These are phyloP conservation scores for Aurelia coerulea DNA, from an alignment of 30 jellyfish, hydroid and myxozoan genomes.

Conservation along the genomic window DNA sequence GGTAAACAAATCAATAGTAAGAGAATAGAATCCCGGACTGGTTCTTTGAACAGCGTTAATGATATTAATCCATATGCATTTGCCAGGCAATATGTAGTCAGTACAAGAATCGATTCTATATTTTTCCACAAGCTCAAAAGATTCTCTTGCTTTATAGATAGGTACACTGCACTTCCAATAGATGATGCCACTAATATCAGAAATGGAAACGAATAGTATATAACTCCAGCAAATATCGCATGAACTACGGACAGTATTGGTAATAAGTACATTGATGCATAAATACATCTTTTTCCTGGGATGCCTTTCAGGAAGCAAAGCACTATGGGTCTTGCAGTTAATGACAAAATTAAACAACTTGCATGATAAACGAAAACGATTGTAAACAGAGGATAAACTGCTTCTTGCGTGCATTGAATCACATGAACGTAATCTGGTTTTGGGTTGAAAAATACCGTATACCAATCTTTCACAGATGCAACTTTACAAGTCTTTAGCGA, in stretches of 20 bases:
- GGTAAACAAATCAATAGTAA: conserved; percentile 77
- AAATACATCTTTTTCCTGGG: conserved; percentile 60
- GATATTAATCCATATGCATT: conserved; percentile 92
- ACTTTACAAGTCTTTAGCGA: conserved; percentile 68
- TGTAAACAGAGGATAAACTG: conserved; percentile 89
- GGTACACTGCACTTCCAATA: conserved; percentile 82
- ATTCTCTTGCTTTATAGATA: conserved; percentile 16
- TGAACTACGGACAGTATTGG: conserved; percentile 83
- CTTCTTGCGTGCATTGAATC: conserved; percentile 92
- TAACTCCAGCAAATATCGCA: conserved; percentile 87
- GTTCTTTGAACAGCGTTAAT: conserved; percentile 64
- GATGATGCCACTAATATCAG: conserved; percentile 74
- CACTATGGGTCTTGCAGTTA: conserved; percentile 60
- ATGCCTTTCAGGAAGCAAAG: conserved; percentile 33
- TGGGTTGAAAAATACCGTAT: conserved; percentile 90
- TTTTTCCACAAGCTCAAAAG: conserved; percentile 24
- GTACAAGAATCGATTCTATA: conserved; percentile 40
- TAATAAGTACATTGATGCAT: conserved; percentile 80
- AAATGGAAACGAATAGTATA: conserved; percentile 81
- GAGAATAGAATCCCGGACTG: conserved; percentile 76
- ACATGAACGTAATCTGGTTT: conserved; percentile 50
- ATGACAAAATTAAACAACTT: conserved; percentile 47
- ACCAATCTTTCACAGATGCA: conserved; percentile 85
- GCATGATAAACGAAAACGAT: conserved; percentile 62
- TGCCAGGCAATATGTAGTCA: conserved; percentile 73